Percentiles rank a stretch among this genome's conserved stretches.
Conservation (phyloP, 64 coral and sea anemone genomes). For the Pachyseris speciosa region DNA sequence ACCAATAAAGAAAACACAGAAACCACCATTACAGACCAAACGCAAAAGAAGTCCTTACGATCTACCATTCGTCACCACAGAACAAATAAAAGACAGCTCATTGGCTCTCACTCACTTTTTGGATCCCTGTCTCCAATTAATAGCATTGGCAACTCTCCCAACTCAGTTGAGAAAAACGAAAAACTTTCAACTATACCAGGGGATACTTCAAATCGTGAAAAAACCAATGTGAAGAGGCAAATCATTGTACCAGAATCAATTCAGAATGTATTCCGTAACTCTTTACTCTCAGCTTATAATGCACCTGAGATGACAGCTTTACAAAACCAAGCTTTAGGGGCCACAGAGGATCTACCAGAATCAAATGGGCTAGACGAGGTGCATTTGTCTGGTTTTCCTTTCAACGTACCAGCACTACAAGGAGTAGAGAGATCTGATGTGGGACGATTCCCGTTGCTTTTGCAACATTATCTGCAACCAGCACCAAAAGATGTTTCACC, state of each 20-base stretch:
- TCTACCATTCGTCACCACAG: slow-evolving; percentile 36
- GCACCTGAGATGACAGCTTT: neutral
- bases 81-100: slow-evolving; percentile 65
- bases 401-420: neutral
- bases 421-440: neutral
- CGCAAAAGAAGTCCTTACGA: slow-evolving; percentile 74
- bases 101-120: slow-evolving; percentile 85
- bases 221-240: slow-evolving; percentile 52
- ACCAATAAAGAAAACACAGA: slow-evolving; percentile 64
- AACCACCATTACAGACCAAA: slow-evolving; percentile 66
- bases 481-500: slow-evolving; percentile 58
- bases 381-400: slow-evolving; percentile 11
- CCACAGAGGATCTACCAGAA: neutral
- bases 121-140: slow-evolving; percentile 75
- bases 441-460: neutral
- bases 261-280: slow-evolving; percentile 6
- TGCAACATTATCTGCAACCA: slow-evolving; percentile 15
- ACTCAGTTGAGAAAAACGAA: slow-evolving; percentile 72
- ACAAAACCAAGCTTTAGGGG: slow-evolving; percentile 32
- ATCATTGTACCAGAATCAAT: slow-evolving; percentile 32
- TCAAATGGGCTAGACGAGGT: neutral
- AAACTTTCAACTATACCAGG: slow-evolving; percentile 82
- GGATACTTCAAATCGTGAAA: slow-evolving; percentile 47
- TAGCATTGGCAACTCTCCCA: slow-evolving; percentile 28
- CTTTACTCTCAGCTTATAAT: slow-evolving; percentile 48